Conservation (phyloP, 2,888 invertebrate species). For the Drosophila dives region DNA sequence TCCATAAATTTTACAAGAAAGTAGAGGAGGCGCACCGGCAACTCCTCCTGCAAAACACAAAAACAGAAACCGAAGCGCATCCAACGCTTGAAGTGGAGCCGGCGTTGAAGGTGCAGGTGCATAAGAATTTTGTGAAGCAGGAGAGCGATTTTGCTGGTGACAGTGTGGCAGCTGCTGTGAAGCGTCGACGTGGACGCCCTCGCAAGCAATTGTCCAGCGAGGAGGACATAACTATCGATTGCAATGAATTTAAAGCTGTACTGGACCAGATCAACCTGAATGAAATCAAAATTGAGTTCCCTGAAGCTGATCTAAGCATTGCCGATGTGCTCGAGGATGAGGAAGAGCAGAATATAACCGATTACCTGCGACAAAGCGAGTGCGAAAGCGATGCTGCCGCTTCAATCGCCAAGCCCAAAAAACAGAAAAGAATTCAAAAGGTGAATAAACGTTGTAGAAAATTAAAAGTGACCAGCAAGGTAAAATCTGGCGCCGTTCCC, state of each 20-base stretch:
- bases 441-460: constrained; percentile 30
- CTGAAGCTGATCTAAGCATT: constrained; percentile 61
- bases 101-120: neutral
- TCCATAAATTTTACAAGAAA: constrained; percentile 76
- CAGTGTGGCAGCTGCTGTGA: constrained; percentile 60
- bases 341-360: constrained; percentile 49
- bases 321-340: constrained; percentile 67
- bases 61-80: neutral
- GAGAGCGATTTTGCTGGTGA: constrained; percentile 33
- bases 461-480: constrained; percentile 14
- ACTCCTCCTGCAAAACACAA: constrained; percentile 12
- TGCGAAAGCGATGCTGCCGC: constrained; percentile 25
- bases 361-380: constrained; percentile 32
- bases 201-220: constrained; percentile 39
- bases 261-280: constrained; percentile 64
- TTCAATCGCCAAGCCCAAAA: neutral
- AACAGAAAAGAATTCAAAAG: constrained; percentile 17
- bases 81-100: neutral
- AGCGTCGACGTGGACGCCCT: constrained; percentile 69
- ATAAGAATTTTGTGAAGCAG: constrained; percentile 32
- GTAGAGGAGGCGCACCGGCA: constrained; percentile 67
- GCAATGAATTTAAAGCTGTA: constrained; percentile 53
- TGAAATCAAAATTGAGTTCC: constrained; percentile 69
- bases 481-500: constrained; percentile 17
- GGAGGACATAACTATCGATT: constrained; percentile 32